A percentile compares a stretch with the other conserved stretches of the same genome.
These are phyloP conservation scores for Habrosyne pyritoides DNA, from an alignment of 2,888 invertebrate species.

Conservation along the genomic window DNA sequence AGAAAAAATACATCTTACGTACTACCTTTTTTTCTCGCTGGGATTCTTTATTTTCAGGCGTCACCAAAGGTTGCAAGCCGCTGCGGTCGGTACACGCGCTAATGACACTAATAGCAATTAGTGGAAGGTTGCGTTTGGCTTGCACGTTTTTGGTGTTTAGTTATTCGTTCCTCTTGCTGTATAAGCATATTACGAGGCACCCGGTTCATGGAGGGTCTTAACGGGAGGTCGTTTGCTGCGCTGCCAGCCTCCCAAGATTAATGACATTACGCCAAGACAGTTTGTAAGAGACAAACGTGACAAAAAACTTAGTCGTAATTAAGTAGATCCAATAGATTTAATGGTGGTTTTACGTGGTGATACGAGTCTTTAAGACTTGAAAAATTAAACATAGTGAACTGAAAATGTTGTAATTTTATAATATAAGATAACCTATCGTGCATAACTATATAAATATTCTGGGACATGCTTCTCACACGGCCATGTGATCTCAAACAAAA, in stretches of 20 bases:
- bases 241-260: constrained; percentile 79
- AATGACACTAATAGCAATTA: constrained; percentile 75
- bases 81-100: constrained; percentile 53
- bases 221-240: constrained; percentile 81
- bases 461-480: too few species aligned
- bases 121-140: constrained; percentile 72
- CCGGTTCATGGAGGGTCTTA: constrained; percentile 77
- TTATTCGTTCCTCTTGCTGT: constrained; percentile 59
- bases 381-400: too few species aligned
- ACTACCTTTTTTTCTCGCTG: constrained; percentile 67
- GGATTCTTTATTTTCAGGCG: constrained; percentile 69
- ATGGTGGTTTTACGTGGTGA: constrained; percentile 7
- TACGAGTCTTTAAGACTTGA: too few species aligned
- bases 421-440: too few species aligned
- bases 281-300: constrained; percentile 74
- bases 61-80: constrained; percentile 57
- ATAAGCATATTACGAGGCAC: constrained; percentile 74
- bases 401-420: too few species aligned
- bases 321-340: constrained; percentile 56
- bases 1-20: constrained; percentile 78
- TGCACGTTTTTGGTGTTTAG: constrained; percentile 64
- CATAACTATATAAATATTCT: too few species aligned
- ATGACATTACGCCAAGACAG: constrained; percentile 77
- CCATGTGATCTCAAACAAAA: too few species aligned
- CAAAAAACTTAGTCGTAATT: constrained; percentile 70